These are phyloP conservation scores for Momotus momota DNA, from an alignment of 2,797 vertebrate species.

Conservation along the genomic window DNA sequence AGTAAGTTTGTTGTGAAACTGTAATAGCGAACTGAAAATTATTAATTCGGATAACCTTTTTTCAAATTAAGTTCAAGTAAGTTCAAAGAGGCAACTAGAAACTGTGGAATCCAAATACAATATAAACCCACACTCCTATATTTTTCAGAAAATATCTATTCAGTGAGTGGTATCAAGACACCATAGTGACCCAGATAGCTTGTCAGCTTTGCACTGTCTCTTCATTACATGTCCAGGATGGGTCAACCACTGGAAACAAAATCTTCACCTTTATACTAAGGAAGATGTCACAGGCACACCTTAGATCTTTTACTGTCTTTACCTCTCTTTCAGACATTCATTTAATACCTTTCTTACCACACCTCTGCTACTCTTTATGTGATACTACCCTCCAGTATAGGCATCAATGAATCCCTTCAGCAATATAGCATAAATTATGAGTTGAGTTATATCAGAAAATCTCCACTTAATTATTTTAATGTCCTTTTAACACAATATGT, in stretches of 20 bases:
- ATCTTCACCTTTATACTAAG: not conserved
- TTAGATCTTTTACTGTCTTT: not conserved
- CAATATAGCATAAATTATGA: not conserved
- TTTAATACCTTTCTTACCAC: not conserved
- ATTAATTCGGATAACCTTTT: not conserved
- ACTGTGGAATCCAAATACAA: not conserved
- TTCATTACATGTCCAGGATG: rapidly evolving
- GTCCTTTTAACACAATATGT: not conserved
- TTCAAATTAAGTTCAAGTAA: not conserved
- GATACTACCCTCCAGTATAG: not conserved
- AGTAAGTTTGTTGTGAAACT: not conserved
- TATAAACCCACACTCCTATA: rapidly evolving
- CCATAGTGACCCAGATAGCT: not conserved
- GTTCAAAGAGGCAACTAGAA: not conserved
- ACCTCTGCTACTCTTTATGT: not conserved
- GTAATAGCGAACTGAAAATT: not conserved
- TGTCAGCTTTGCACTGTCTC: not conserved
- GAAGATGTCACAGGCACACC: not conserved
- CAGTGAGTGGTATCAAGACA: not conserved
- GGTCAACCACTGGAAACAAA: not conserved
- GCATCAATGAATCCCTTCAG: not conserved
- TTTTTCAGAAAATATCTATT: not conserved
- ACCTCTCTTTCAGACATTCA: not conserved
- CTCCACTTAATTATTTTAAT: not conserved
- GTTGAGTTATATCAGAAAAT: not conserved